A percentile compares a stretch with the other conserved stretches of the same genome.
phyloP scores from a whole-genome alignment of 2,797 vertebrate genomes.

The Euthynnus affinis region DNA sequence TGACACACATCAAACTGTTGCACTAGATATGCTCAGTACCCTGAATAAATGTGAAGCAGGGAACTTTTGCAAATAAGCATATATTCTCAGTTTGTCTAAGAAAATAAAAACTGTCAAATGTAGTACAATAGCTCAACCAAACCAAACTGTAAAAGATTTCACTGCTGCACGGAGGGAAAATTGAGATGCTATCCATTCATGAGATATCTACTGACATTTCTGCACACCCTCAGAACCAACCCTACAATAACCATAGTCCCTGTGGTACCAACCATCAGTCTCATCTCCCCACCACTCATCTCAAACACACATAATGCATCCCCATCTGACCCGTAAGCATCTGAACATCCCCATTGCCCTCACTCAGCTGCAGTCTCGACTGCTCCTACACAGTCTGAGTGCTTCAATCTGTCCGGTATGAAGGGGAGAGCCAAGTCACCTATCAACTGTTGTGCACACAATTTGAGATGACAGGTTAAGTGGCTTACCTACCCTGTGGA shows the following conservation, averaged over 20 bases:
- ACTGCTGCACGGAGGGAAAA: conserved; percentile 20
- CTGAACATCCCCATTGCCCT: conserved; percentile 53
- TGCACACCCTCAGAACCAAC: conserved; percentile 21
- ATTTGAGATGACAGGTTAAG: conserved; percentile 87
- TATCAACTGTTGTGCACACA: conserved; percentile 77
- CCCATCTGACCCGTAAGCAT: conserved; percentile 61
- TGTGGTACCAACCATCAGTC: conserved; percentile 44
- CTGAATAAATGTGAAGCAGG: not conserved
- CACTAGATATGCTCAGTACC: not conserved
- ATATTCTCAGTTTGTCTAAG: not conserved
- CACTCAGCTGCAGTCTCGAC: conserved; percentile 56
- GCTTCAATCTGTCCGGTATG: conserved; percentile 46
- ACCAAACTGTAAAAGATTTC: conserved; percentile 6
- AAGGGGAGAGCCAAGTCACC: conserved; percentile 54
- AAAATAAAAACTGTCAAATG: not conserved
- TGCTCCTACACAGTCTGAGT: conserved; percentile 61
- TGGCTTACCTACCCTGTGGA: conserved; percentile 78
- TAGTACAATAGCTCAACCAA: not conserved
- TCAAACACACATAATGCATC: conserved; percentile 58
- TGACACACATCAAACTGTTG: not conserved
- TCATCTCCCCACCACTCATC: conserved; percentile 49
- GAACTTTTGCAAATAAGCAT: not conserved
- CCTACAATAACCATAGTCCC: conserved; percentile 47
- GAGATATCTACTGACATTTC: conserved; percentile 50
- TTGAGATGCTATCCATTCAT: conserved; percentile 35